These are phyloP conservation scores for Rachycentron canadum DNA, from an alignment of 2,797 vertebrate species.

Conservation along the genomic window DNA sequence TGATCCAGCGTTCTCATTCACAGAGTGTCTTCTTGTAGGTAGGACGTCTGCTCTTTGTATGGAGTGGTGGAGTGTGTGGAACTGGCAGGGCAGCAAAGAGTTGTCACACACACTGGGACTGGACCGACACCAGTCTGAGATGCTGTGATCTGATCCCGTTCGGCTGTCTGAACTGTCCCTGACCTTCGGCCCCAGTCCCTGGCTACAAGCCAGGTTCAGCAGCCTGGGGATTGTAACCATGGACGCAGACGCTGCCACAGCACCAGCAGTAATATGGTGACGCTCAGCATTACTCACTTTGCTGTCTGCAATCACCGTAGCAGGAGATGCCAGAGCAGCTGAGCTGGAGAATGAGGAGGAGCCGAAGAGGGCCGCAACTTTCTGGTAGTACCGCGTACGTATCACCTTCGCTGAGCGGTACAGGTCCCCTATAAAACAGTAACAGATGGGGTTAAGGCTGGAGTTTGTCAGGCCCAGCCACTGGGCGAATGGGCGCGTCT, in stretches of 20 bases:
- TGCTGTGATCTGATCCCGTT: conserved; percentile 68
- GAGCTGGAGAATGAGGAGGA: conserved; percentile 73
- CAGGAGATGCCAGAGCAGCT: conserved; percentile 36
- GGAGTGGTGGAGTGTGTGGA: conserved; percentile 59
- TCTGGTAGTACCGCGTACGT: conserved; percentile 90
- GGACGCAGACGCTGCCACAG: conserved; percentile 73
- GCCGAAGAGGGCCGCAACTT: conserved; percentile 81
- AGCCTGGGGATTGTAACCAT: conserved; percentile 79
- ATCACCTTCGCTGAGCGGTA: conserved; percentile 92
- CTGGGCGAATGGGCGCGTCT: conserved; percentile 91
- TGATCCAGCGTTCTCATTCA: conserved; percentile 40
- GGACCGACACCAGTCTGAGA: conserved; percentile 77
- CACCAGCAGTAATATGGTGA: conserved; percentile 44
- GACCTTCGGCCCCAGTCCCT: conserved; percentile 59
- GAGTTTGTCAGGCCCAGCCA: conserved; percentile 96
- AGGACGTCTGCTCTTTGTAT: conserved; percentile 32
- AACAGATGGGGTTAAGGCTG: conserved; percentile 95
- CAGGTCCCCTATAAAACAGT: conserved; percentile 93
- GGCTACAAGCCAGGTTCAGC: conserved; percentile 78
- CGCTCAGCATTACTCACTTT: conserved; percentile 41
- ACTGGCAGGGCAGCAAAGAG: conserved; percentile 64
- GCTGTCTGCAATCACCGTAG: conserved; percentile 34
- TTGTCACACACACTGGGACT: conserved; percentile 68
- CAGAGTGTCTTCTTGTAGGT: conserved; percentile 69
- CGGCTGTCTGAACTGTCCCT: conserved; percentile 62